Evolutionary conservation across 2,888 invertebrate genomes (phyloP).

Genomic region (Orgyia antiqua): DNA sequence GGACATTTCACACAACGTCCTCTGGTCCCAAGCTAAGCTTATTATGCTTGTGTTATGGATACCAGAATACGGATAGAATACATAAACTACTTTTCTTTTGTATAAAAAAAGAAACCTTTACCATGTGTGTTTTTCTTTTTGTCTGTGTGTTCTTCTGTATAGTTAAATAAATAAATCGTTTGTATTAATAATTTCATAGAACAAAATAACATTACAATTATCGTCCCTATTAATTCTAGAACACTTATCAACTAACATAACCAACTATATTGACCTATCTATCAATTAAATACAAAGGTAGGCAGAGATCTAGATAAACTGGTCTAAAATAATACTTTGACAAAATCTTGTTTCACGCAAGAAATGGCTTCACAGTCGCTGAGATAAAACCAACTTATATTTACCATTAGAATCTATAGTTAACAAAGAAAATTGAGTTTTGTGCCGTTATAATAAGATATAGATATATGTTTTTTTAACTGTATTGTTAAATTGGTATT

Average conservation of each 20-base stretch:
- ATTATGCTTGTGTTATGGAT: too few relatives aligned
- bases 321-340: conserved; percentile 64
- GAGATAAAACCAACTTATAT: conserved; percentile 36
- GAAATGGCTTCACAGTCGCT: conserved; percentile 67
- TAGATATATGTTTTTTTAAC: background rate
- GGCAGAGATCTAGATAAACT: conserved; percentile 30
- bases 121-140: too few relatives aligned
- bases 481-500: conserved; percentile 26
- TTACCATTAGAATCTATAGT: background rate
- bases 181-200: too few relatives aligned
- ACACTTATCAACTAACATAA: conserved; percentile 16
- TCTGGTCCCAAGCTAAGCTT: too few relatives aligned
- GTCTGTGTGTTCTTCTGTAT: too few relatives aligned
- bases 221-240: conserved; percentile 8
- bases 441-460: conserved; percentile 12
- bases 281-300: background rate
- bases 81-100: too few relatives aligned
- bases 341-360: conserved; percentile 71
- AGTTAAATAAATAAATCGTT: too few relatives aligned
- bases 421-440: conserved; percentile 14
- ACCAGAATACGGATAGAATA: too few relatives aligned
- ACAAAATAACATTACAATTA: conserved; percentile 16
- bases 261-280: background rate
- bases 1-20: too few relatives aligned
- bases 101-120: too few relatives aligned